Base-by-base conservation (phyloP, 2,797 vertebrate genomes). In the Argya squamiceps region DNA sequence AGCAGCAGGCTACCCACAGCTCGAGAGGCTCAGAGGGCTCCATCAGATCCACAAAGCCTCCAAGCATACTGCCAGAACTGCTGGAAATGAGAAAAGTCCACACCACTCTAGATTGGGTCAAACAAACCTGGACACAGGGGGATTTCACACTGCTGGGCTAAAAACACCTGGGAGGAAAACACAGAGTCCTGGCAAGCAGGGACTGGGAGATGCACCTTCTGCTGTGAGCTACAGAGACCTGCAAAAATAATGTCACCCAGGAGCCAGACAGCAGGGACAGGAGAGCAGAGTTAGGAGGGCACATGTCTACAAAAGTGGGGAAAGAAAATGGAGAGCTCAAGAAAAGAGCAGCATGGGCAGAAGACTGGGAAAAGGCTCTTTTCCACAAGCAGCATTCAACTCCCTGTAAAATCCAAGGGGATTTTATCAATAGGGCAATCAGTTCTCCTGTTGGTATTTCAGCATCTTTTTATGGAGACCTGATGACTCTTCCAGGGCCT, bases 281-380 rank as follows among this genome's bases (percentile, higher is more conserved):
- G 41, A 85, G 30, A 46, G 8, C 29, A 50, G 20, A n/a, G 5
- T 15, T 10, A 32, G 68, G 75, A 81, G 36, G 32, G 10, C 0
- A 1, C 8, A 3, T 1, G 1, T 5, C 58, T 56, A 36, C 29
- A n/a, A 34, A 69, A 21, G 26, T 10, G 5, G 21, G 23, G 18
- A 20, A 17, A 44, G 29, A 43, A 79, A 74, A 50, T 4, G 4
- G 10, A 8, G 4, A 14, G 30, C 15, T 67, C 16, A 41, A 77
- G 62, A 27, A 36, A 56, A 76, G 26, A 68, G 36, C 44, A 73
- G 37, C 63, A 39, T 0, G 7, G 37, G 58, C 34, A 62, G 62
- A 41, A 81, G 18, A 50, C 22, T 73, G 67, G 39, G 46, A 67
- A 84, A 76, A 5, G 12, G 10, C 23, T 60, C 37, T 15, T 56